phyloP scores from a whole-genome alignment of 2,888 invertebrate genomes.

The Tachina fera region DNA sequence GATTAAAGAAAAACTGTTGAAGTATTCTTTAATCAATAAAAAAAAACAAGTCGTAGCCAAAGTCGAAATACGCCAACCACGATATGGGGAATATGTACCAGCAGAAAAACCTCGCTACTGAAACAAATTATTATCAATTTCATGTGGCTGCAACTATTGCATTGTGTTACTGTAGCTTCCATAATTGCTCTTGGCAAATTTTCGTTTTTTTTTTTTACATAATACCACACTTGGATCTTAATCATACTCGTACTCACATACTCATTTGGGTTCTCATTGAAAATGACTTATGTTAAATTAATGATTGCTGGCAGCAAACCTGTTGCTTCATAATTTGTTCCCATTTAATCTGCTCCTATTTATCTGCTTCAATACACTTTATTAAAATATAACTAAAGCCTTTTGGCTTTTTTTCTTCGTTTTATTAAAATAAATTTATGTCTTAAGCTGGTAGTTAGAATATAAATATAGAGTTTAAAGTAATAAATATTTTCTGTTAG shows the following conservation, averaged over 20 bases:
- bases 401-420: conserved; percentile 3
- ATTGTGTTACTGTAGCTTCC: not conserved
- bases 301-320: conserved; percentile 27
- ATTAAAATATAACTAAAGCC: conserved; percentile 32
- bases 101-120: no score
- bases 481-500: conserved; percentile 53
- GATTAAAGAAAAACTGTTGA: no score
- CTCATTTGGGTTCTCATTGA: not conserved
- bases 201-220: not conserved
- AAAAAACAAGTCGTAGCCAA: no score
- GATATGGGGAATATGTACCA: no score
- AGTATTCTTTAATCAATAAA: no score
- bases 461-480: conserved; percentile 59
- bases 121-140: no score
- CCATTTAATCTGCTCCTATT: not conserved
- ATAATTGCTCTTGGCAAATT: conserved; percentile 16
- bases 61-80: no score
- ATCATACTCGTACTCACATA: conserved; percentile 38
- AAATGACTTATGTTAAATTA: conserved; percentile 2
- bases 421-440: conserved; percentile 47
- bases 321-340: conserved; percentile 3
- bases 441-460: conserved; percentile 12
- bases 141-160: not conserved
- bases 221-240: conserved; percentile 5
- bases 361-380: conserved; percentile 17